These are phyloP conservation scores for Cordilura impudica DNA, from an alignment of 2,888 invertebrate genomes.

Conservation along the genomic window DNA sequence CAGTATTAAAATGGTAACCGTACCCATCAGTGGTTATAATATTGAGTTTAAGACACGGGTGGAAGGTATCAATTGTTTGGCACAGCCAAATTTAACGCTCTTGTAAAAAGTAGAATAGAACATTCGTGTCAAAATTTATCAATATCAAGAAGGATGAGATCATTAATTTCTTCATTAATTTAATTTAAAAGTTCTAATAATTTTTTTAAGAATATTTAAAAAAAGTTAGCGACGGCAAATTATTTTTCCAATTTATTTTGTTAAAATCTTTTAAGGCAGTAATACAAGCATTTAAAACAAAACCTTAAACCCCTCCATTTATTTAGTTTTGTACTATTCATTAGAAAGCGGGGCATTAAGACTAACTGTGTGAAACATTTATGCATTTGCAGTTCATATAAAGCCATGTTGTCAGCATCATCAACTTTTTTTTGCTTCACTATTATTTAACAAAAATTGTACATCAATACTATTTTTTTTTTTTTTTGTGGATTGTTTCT, in stretches of 20 bases:
- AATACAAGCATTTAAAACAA: neutral
- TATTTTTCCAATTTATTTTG: neutral
- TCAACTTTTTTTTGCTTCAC: neutral
- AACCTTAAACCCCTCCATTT: neutral
- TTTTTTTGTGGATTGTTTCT: neutral
- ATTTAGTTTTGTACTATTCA: neutral
- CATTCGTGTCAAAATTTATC: too few species aligned
- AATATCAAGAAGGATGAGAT: too few species aligned
- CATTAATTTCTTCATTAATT: too few species aligned
- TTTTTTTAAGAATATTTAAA: too few species aligned
- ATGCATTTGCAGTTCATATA: slow-evolving; percentile 35
- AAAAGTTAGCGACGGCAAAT: neutral
- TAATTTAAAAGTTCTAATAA: too few species aligned
- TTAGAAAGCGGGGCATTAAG: neutral
- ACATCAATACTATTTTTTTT: neutral
- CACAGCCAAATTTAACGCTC: too few species aligned
- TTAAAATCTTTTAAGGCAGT: neutral
- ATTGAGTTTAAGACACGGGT: too few species aligned
- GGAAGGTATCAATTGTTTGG: too few species aligned
- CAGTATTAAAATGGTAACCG: too few species aligned
- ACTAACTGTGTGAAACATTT: slow-evolving; percentile 22
- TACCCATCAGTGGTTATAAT: too few species aligned
- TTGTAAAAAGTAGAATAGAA: too few species aligned
- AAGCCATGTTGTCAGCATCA: slow-evolving; percentile 27
- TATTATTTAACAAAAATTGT: neutral